Base-by-base conservation (phyloP, 1,140 invertebrate species). In the Drosophila repletoides region DNA sequence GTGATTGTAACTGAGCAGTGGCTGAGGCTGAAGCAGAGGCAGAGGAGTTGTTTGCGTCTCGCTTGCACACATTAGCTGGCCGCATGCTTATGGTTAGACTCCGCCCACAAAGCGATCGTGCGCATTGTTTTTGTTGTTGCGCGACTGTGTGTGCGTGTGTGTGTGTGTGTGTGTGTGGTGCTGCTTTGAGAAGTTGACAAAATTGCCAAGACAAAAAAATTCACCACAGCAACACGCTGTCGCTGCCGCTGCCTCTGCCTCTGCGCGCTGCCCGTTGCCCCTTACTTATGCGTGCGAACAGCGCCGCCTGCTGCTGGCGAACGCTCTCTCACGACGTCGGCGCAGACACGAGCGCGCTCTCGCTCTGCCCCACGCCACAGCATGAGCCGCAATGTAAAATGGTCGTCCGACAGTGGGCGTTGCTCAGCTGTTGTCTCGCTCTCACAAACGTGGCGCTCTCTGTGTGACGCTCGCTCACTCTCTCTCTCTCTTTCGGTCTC, bases 41-140 rank as follows among this genome's bases (percentile, higher is more conserved):
- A 36, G 46, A 56, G 59, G 45, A 34, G 36, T 2, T 69, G 31
- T 10, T 33, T 61, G 29, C 64, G 36, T 81, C 64, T 76, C 77
- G 41, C 64, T 81, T 21, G 22, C 72, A 41, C 76, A 31, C 55
- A 31, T 6, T 7, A 7, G 2, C 17, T 21, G 31, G 22, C 12
- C 51, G 49, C 46, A 48, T 41, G 26, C 48, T n/a, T 10, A 24
- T 24, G n/a, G 5, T 33, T 7, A 63, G 58, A 46, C 77, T 76
- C 77, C 77, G 77, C 77, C 77, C 77, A 60, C 73, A 69, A 81
- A 83, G 46, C 77, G 77, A 81, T 81, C 77, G 77, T 73, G 76
- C 69, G 76, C 56, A 61, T 67, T 61, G 64, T 67, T 69, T 26
- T 63, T 64, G 66, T 69, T 48, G n/a, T n/a, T n/a, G n/a, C n/a